Evolutionary conservation across 2,888 invertebrate genomes (phyloP).

Genomic region (Melanostoma scalare): DNA sequence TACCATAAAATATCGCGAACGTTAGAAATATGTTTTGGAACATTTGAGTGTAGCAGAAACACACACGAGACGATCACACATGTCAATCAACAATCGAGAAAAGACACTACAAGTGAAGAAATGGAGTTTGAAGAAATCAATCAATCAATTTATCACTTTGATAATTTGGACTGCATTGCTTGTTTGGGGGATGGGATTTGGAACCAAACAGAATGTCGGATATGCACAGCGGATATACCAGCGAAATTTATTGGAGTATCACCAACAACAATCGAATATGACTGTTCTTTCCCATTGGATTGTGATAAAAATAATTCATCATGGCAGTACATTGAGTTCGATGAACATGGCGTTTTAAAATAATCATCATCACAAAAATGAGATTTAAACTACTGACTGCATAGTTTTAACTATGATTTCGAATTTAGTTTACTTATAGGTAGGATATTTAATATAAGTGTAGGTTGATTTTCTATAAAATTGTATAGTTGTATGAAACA

Average conservation of each 20-base stretch:
- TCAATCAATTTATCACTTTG: not conserved
- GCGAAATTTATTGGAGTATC: not conserved
- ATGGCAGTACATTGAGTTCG: not conserved
- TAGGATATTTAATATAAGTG: no score
- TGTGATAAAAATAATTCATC: not conserved
- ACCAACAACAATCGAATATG: not conserved
- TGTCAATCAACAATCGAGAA: not conserved
- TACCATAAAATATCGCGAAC: slow-evolving; percentile 1
- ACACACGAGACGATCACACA: not conserved
- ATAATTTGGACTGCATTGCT: slow-evolving; percentile 13
- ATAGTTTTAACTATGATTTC: no score
- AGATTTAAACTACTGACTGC: no score
- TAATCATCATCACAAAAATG: no score
- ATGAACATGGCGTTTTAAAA: no score
- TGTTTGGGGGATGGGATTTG: slow-evolving; percentile 3
- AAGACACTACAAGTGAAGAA: not conserved
- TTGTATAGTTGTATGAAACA: no score
- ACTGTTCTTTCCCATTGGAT: not conserved
- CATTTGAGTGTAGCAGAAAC: not conserved
- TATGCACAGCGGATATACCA: slow-evolving; percentile 17
- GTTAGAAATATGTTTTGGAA: slow-evolving; percentile 4
- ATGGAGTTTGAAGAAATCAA: not conserved
- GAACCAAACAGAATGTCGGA: not conserved
- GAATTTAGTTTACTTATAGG: no score
- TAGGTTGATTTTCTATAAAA: no score